Conservation (phyloP, 2,113 vertebrate species). For the Macroglossus sobrinus region DNA sequence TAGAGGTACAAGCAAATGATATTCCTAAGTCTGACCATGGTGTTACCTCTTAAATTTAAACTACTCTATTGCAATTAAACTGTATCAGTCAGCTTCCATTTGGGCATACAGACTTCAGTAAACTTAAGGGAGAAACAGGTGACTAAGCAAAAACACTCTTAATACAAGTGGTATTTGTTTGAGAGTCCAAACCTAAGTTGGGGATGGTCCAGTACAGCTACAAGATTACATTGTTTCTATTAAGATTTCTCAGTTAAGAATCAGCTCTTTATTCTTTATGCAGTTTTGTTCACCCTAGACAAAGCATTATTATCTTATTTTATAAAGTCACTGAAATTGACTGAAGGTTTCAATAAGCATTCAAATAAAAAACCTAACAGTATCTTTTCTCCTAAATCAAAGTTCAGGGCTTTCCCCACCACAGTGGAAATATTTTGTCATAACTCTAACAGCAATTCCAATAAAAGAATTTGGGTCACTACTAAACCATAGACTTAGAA, state of each 20-base stretch:
- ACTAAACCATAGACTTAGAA: background rate
- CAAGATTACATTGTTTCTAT: background rate
- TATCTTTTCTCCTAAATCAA: background rate
- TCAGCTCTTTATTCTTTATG: background rate
- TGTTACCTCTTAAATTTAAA: background rate
- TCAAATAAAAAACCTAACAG: background rate
- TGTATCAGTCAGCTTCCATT: background rate
- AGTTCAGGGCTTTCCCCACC: background rate
- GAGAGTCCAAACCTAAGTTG: background rate
- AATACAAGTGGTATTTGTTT: background rate
- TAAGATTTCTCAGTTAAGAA: background rate
- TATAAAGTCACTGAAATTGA: background rate
- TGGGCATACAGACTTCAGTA: background rate
- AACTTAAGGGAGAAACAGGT: background rate
- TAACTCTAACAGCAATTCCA: background rate
- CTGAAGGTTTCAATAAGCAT: background rate
- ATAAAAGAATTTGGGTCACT: background rate
- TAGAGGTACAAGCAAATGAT: background rate
- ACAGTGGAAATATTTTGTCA: background rate
- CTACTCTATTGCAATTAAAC: background rate
- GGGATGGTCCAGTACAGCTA: background rate
- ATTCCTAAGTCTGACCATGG: background rate
- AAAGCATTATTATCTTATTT: background rate
- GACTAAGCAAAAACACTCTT: background rate
- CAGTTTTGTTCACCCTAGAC: background rate